Evolutionary conservation across 2,888 invertebrate species (phyloP), one percentile per base, ranked within the genome.

Genomic region (Pseudococcus longispinus): DNA sequence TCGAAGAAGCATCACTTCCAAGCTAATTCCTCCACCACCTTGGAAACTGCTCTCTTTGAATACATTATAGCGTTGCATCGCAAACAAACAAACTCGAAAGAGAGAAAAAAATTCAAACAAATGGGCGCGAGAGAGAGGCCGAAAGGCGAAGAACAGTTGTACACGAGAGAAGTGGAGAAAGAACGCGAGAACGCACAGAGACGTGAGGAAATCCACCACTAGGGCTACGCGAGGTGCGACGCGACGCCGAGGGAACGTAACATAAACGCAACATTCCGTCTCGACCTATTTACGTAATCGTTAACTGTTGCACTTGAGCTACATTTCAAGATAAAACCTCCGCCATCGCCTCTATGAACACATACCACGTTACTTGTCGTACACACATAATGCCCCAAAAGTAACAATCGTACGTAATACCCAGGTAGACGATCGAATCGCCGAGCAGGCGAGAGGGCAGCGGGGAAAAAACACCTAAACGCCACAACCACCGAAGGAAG

Each of bases 211-310:
- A 80, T 42, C 77, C 32, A 80, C n/a, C 42, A 20, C 9, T 80
- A 42, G 9, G 37, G 37, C 37, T 29, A 13, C 29, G 32, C 2
- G 60, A 60, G 32, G 60, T 23, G 84, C 60, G 60, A 37, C 20
- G 86, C 29, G 37, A 80, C 51, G 86, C 32, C 42, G 20, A 77
- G 86, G 86, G 85, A 42, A 85, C 85, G 60, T 74, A 86, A 86
- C 77, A 77, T 55, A 51, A 87, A 87, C 87, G 83, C 82, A 82
- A 83, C 87, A 87, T 87, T 83, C 83, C 87, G 82, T 87, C 83
- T 87, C 88, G 88, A 88, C 88, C 88, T 88, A 88, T 88, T 88
- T 88, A 88, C 88, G 88, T 88, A 88, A 88, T 88, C 88, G 88
- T 87, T 87, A 88, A 88, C 88, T 87, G 88, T 88, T 88, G 88